Conservation (phyloP, 2,888 invertebrate species). For the Tetanocera ferruginea region DNA sequence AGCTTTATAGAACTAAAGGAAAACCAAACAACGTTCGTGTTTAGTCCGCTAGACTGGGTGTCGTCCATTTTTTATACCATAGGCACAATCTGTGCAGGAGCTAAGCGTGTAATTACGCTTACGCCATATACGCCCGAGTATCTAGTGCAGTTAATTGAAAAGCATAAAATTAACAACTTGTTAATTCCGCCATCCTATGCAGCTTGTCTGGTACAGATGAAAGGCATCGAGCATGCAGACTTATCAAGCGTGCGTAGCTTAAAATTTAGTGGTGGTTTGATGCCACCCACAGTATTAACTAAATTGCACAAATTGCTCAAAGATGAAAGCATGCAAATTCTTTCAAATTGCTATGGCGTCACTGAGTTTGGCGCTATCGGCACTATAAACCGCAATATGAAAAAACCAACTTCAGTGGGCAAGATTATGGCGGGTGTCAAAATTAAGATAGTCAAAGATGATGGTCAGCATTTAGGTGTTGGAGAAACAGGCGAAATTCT, state of each 20-base stretch:
- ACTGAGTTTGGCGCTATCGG: slow-evolving; percentile 56
- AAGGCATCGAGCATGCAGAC: slow-evolving; percentile 22
- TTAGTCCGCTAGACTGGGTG: slow-evolving; percentile 25
- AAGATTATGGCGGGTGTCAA: slow-evolving; percentile 48
- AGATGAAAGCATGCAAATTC: slow-evolving; percentile 42
- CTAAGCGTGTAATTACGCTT: slow-evolving; percentile 51
- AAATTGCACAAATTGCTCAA: slow-evolving; percentile 40
- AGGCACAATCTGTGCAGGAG: slow-evolving; percentile 55
- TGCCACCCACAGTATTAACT: slow-evolving; percentile 49
- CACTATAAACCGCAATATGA: slow-evolving; percentile 48
- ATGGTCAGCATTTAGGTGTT: slow-evolving; percentile 52
- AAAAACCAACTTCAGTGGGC: slow-evolving; percentile 54
- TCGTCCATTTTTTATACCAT: slow-evolving; percentile 2
- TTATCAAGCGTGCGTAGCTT: slow-evolving; percentile 52
- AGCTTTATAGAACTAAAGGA: neutral
- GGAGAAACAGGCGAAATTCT: slow-evolving; percentile 62
- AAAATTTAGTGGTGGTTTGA: slow-evolving; percentile 55
- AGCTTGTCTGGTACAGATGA: neutral
- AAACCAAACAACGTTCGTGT: neutral
- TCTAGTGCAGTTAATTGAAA: slow-evolving; percentile 53
- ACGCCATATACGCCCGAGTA: slow-evolving; percentile 53
- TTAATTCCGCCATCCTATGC: slow-evolving; percentile 50
- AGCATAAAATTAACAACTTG: slow-evolving; percentile 55
- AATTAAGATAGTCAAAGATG: slow-evolving; percentile 59
- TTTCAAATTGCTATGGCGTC: slow-evolving; percentile 56